Evolutionary conservation across 2,113 vertebrate species (phyloP).

Genomic region (Sorex fumeus): DNA sequence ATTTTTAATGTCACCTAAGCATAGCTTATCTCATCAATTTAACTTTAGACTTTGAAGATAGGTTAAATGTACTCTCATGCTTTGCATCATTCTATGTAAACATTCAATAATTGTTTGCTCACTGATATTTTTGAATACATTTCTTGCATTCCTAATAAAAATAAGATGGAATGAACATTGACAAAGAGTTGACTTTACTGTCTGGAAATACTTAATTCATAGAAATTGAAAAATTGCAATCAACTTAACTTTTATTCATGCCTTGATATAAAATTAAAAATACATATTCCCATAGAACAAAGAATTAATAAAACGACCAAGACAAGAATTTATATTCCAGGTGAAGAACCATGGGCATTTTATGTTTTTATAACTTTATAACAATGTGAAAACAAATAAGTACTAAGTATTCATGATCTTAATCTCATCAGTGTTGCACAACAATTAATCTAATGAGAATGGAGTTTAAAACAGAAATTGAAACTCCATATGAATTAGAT

Average conservation of each 20-base stretch:
- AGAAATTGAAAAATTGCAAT: not conserved
- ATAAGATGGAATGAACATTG: not conserved
- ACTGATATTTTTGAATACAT: not conserved
- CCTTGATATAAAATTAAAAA: constrained; percentile 24
- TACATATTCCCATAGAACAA: not conserved
- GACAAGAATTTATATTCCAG: not conserved
- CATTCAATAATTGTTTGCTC: not conserved
- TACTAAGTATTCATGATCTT: not conserved
- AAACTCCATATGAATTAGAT: constrained; percentile 21
- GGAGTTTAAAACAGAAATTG: not conserved
- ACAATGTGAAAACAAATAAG: not conserved
- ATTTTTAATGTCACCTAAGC: constrained; percentile 20
- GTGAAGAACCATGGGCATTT: not conserved
- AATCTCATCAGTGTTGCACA: not conserved
- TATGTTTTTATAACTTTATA: constrained; percentile 1
- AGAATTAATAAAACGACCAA: constrained; percentile 27
- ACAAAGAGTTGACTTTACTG: not conserved
- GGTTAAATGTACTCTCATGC: not conserved
- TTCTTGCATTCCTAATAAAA: constrained; percentile 36
- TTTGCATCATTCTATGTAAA: not conserved
- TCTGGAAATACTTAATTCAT: not conserved
- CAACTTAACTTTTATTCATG: not conserved
- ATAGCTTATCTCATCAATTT: constrained; percentile 38
- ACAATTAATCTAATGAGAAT: not conserved
- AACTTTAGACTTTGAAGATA: constrained; percentile 46